phyloP scores from a whole-genome alignment of 2,113 vertebrate genomes.

The Sylvilagus bachmani region DNA sequence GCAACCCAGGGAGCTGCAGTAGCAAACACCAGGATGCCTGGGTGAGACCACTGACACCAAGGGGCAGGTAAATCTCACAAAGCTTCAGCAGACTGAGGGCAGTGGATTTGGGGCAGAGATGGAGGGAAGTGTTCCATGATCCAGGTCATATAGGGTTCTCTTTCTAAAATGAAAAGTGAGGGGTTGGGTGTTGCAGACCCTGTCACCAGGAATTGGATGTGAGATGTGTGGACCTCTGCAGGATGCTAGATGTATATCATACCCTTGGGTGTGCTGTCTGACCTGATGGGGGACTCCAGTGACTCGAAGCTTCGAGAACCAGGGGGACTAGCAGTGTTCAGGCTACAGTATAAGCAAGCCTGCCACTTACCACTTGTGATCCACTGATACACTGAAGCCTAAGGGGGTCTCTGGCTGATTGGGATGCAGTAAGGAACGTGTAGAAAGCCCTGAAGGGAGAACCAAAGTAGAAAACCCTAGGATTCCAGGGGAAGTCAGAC shows the following conservation, averaged over 20 bases:
- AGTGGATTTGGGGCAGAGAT: neutral
- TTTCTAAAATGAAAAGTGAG: neutral
- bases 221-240: neutral
- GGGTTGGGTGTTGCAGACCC: neutral
- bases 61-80: neutral
- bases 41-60: neutral
- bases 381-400: neutral
- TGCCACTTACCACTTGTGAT: neutral
- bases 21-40: neutral
- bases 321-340: neutral
- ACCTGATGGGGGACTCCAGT: neutral
- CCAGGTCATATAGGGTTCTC: neutral
- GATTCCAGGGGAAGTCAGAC: neutral
- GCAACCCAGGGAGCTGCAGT: neutral
- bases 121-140: neutral
- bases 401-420: neutral
- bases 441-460: neutral
- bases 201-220: neutral
- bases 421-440: neutral
- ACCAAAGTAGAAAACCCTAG: neutral
- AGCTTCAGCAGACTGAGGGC: neutral
- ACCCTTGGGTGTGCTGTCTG: neutral
- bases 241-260: neutral
- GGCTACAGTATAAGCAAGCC: neutral
- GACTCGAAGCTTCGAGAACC: neutral